These are phyloP conservation scores for Sphaeridia pumilis DNA, from an alignment of 2,888 invertebrate species.

Conservation along the genomic window DNA sequence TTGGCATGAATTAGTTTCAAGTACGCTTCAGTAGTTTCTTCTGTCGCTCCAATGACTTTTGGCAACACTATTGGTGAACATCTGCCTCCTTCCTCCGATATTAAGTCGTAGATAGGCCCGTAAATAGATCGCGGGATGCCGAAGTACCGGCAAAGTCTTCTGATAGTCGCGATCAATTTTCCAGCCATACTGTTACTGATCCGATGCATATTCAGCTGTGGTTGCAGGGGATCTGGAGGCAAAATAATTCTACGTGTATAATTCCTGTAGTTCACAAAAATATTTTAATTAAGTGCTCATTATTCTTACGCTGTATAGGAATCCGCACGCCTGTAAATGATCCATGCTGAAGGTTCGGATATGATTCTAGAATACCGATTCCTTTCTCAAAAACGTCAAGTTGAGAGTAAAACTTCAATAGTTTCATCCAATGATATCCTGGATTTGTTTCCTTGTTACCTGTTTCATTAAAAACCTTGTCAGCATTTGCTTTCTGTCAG, in stretches of 20 bases:
- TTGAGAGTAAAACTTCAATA: background rate
- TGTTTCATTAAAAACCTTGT: background rate
- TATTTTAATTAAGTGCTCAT: too few relatives aligned
- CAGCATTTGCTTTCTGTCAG: background rate
- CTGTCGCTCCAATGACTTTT: background rate
- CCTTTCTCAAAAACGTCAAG: background rate
- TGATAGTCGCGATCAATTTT: conserved; percentile 27
- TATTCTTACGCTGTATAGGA: conserved; percentile 2
- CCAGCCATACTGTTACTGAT: background rate
- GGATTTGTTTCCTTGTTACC: background rate
- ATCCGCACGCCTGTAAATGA: background rate
- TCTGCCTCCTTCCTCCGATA: conserved; percentile 5
- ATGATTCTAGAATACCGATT: background rate
- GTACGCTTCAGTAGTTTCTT: too few relatives aligned
- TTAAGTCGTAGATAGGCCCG: conserved; percentile 38
- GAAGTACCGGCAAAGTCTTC: conserved; percentile 44
- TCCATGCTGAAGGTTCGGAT: background rate
- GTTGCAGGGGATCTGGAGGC: conserved; percentile 43
- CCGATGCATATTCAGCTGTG: conserved; percentile 41
- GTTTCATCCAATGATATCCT: conserved; percentile 1
- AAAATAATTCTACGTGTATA: conserved; percentile 15
- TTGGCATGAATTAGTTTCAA: too few relatives aligned
- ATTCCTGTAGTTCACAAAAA: too few relatives aligned
- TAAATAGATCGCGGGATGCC: conserved; percentile 39
- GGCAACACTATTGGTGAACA: background rate